Base-by-base conservation (phyloP, 2,888 invertebrate species). In the Drosophila macrospina region DNA sequence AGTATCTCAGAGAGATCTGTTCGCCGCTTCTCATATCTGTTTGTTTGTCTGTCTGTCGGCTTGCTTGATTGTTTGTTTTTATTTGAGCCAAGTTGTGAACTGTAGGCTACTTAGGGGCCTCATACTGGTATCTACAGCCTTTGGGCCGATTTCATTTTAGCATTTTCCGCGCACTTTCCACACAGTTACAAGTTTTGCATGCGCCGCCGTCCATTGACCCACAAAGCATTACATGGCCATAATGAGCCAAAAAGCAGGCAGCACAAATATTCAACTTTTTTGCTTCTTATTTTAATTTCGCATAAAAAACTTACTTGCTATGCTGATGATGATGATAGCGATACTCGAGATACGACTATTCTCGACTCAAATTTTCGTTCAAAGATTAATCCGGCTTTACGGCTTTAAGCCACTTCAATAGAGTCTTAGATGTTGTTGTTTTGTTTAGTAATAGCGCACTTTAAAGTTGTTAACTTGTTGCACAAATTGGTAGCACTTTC, bases 391-490 rank as follows among this genome's bases (percentile, higher is more conserved):
- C n/a, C 42, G 51, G 10, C 55, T 44, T 37, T 44, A 26, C 10
- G 7, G 20, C 45, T 45, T 15, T 28, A 1, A 32, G 47, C 30
- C 16, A 45, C 47, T 47, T 32, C n/a, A n/a, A n/a, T 32, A 20
- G 16, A 41, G 30, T 42, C 11, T 32, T 24, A 16, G 52, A 5
- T 20, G 39, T 11, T 36, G n/a, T 26, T 36, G 52, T 41, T 48
- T 34, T 34, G 30, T n/a, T 57, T 32, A n/a, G 26, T 42, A 15
- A 48, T 55, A 63, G 42, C 56, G 39, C 71, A 70, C 57, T 71
- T 79, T 56, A 73, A 74, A 75, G 60, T 54, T 69, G 45, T 45
- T 45, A 54, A 84, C 73, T 82, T 78, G 88, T 88, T 82, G 79
- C 83, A 86, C 70, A 65, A 32, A 65, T 51, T 56, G 51, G 44